Evolutionary conservation across 2,113 vertebrate genomes (phyloP).

Genomic region (Gallinago paraguaiae): DNA sequence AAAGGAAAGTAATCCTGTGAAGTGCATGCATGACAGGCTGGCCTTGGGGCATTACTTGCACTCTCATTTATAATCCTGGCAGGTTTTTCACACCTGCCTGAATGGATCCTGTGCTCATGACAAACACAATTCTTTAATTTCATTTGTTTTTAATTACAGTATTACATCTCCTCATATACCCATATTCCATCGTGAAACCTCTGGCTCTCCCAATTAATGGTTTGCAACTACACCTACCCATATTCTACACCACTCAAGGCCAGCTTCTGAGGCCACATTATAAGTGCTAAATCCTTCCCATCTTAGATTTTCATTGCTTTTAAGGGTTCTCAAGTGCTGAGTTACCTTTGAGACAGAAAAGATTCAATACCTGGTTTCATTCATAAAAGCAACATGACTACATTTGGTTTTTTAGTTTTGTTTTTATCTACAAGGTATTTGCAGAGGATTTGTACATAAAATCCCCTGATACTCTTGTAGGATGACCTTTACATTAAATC

Average conservation of each 20-base stretch:
- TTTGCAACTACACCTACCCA: background rate
- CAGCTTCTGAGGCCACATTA: background rate
- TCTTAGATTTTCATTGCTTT: background rate
- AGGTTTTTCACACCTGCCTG: background rate
- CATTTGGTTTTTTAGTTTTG: background rate
- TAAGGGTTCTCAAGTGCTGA: background rate
- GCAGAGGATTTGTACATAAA: background rate
- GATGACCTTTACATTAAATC: background rate
- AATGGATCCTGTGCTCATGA: background rate
- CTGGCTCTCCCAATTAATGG: background rate
- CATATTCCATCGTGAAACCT: background rate
- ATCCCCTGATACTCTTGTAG: background rate
- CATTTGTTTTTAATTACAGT: background rate
- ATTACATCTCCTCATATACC: background rate
- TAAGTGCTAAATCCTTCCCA: background rate
- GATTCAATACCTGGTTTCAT: background rate
- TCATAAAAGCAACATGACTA: background rate
- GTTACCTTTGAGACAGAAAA: background rate
- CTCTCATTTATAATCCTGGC: background rate
- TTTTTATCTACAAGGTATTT: background rate
- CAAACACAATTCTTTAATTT: background rate
- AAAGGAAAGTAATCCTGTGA: background rate
- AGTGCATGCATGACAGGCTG: accelerated
- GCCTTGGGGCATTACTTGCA: background rate
- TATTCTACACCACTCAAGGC: background rate